Conservation (phyloP, 2,888 invertebrate genomes). For the Drosophila hawaiiensis region DNA sequence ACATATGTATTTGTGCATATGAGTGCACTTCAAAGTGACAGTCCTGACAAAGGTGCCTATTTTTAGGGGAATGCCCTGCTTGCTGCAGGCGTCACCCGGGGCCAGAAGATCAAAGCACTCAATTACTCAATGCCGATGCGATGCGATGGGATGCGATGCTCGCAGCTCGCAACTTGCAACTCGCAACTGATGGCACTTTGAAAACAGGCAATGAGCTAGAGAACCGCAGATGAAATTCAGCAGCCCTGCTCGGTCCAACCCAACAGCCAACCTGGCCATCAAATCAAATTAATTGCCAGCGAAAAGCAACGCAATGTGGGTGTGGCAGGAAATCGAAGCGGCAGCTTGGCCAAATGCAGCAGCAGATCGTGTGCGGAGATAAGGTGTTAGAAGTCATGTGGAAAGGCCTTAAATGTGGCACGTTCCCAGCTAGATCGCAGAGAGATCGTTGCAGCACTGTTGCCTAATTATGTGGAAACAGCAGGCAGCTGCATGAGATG, state of each 20-base stretch:
- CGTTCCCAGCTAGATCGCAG: slow-evolving; percentile 39
- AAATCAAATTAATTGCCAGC: slow-evolving; percentile 73
- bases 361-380: slow-evolving; percentile 40
- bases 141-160: slow-evolving; percentile 10
- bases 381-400: slow-evolving; percentile 71
- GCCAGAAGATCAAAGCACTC: slow-evolving; percentile 74
- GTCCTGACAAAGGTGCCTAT: slow-evolving; percentile 43
- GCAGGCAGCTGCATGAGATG: slow-evolving; percentile 9
- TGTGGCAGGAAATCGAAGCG: slow-evolving; percentile 73
- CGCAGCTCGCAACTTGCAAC: slow-evolving; percentile 21
- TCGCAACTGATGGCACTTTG: slow-evolving; percentile 61
- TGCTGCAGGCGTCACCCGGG: slow-evolving; percentile 53
- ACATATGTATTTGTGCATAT: not conserved
- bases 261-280: slow-evolving; percentile 30
- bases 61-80: slow-evolving; percentile 45
- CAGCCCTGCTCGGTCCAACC: slow-evolving; percentile 3
- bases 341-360: slow-evolving; percentile 54
- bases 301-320: slow-evolving; percentile 50
- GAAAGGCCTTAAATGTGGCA: slow-evolving; percentile 54
- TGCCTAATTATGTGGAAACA: slow-evolving; percentile 60
- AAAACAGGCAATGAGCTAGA: slow-evolving; percentile 78
- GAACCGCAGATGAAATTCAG: slow-evolving; percentile 52
- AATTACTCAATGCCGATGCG: slow-evolving; percentile 73
- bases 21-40: slow-evolving; percentile 63
- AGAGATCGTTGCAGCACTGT: slow-evolving; percentile 25